Conservation (phyloP, 2,113 vertebrate species). For the Pao palembangensis region DNA sequence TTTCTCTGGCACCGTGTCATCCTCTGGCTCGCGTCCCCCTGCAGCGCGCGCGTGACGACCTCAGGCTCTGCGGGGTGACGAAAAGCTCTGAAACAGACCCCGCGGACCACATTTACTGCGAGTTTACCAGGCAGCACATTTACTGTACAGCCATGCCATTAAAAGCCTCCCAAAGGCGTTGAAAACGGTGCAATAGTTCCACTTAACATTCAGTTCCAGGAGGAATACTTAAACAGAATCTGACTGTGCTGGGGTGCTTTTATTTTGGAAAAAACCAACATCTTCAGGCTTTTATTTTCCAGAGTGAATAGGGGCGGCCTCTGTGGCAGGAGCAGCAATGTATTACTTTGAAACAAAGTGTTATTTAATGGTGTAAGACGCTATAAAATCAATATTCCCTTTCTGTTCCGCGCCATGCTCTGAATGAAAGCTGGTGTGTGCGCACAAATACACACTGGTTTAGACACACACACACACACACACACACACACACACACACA, state of each 20-base stretch:
- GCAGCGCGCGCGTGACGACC: slow-evolving; percentile 18
- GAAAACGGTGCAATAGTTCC: background rate
- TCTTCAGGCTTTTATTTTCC: slow-evolving; percentile 6
- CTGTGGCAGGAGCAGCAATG: slow-evolving; percentile 7
- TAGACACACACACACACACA: background rate
- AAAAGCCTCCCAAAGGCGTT: background rate
- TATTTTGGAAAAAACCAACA: slow-evolving; percentile 3
- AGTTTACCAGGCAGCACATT: slow-evolving; percentile 12
- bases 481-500: no score
- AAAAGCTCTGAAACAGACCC: slow-evolving; percentile 47
- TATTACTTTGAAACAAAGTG: slow-evolving; percentile 12
- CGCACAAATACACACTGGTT: background rate
- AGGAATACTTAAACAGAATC: slow-evolving; percentile 2
- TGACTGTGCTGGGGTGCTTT: background rate
- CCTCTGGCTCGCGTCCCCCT: no score
- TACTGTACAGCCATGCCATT: slow-evolving; percentile 1
- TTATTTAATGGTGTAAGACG: slow-evolving; percentile 41
- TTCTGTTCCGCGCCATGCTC: slow-evolving; percentile 7
- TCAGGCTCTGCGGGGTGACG: slow-evolving; percentile 42
- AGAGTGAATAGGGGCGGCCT: slow-evolving; percentile 4
- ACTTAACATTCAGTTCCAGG: slow-evolving; percentile 1
- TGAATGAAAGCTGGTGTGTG: background rate
- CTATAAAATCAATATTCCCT: slow-evolving; percentile 35
- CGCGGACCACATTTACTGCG: background rate
- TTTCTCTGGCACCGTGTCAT: background rate